phyloP scores from a whole-genome alignment of 2,888 invertebrate species.

The Archips xylosteana region DNA sequence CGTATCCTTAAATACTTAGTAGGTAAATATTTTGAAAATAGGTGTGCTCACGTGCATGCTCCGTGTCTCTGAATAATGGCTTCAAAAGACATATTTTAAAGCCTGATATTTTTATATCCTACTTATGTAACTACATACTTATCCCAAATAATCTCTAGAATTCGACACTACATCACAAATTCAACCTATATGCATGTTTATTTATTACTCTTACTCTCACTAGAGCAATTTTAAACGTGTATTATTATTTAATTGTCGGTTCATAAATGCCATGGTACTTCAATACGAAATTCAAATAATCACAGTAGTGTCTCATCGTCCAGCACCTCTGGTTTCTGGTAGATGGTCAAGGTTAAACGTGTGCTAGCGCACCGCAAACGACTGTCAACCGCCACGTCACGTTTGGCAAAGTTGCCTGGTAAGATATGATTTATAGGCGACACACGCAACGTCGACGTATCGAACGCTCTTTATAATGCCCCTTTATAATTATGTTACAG shows the following conservation, averaged over 20 bases:
- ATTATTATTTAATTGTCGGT: no score
- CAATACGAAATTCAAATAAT: not conserved
- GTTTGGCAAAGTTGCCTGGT: not conserved
- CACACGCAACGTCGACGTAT: not conserved
- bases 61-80: not conserved
- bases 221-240: not conserved
- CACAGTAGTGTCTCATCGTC: not conserved
- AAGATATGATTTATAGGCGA: slow-evolving; percentile 9
- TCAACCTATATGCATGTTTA: no score
- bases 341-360: slow-evolving; percentile 8
- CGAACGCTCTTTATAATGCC: not conserved
- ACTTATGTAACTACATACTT: not conserved
- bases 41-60: not conserved
- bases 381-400: slow-evolving; percentile 5
- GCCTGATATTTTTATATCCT: not conserved
- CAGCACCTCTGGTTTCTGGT: not conserved
- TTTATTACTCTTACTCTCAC: not conserved
- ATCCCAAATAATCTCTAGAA: not conserved
- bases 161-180: no score
- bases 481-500: not conserved
- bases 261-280: not conserved
- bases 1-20: slow-evolving; percentile 24
- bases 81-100: not conserved
- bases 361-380: slow-evolving; percentile 5
- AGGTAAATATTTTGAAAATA: slow-evolving; percentile 7